Evolutionary conservation across 2,797 vertebrate genomes (phyloP).

Genomic region (Fundulus diaphanus): DNA sequence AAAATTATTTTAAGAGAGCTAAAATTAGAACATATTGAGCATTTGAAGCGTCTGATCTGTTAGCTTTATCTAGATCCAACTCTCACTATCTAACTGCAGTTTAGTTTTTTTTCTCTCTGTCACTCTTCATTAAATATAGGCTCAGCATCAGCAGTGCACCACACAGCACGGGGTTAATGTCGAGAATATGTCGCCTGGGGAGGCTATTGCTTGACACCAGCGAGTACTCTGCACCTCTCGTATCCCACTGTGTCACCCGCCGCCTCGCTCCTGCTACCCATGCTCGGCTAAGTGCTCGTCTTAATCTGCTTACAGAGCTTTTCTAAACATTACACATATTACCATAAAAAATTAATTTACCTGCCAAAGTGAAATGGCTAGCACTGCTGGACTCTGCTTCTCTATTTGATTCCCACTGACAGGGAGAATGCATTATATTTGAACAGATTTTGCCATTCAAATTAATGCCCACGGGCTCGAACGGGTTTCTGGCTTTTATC

Average conservation of each 20-base stretch:
- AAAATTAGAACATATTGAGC: background rate
- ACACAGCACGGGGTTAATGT: constrained; percentile 73
- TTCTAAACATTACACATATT: constrained; percentile 49
- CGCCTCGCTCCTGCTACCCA: constrained; percentile 40
- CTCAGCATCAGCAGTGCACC: constrained; percentile 50
- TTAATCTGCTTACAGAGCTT: constrained; percentile 70
- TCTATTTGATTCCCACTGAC: constrained; percentile 31
- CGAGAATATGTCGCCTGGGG: constrained; percentile 51
- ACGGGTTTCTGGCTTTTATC: constrained; percentile 13
- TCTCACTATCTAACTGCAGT: constrained; percentile 4
- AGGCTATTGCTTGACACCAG: constrained; percentile 50
- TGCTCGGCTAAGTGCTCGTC: constrained; percentile 55
- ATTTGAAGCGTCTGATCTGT: background rate
- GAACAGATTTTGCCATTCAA: constrained; percentile 28
- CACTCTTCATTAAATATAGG: constrained; percentile 61
- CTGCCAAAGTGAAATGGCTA: constrained; percentile 28
- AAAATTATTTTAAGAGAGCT: background rate
- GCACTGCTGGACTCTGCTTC: constrained; percentile 18
- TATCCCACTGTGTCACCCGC: constrained; percentile 53
- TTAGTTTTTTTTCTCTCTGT: constrained; percentile 6
- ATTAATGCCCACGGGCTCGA: constrained; percentile 12
- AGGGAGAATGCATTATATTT: constrained; percentile 23
- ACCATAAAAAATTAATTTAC: constrained; percentile 56
- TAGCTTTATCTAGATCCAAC: background rate
- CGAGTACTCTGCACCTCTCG: constrained; percentile 44